phyloP scores from a whole-genome alignment of 2,797 vertebrate species.

The Mormyrus proboscirostris region DNA sequence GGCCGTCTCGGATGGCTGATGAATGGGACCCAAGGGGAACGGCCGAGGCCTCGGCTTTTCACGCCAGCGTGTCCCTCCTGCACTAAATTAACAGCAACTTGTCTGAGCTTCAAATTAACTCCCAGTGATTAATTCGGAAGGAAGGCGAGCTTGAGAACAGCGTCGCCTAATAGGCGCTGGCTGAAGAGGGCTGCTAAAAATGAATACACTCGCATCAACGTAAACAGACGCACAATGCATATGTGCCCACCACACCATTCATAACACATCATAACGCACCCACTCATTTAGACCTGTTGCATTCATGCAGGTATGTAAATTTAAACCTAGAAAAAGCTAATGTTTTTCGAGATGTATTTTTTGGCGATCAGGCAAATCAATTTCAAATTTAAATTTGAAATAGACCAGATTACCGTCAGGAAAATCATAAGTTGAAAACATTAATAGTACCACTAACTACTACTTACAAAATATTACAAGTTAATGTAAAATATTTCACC shows the following conservation, averaged over 20 bases:
- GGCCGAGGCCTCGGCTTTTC: conserved; percentile 74
- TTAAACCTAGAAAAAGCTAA: background rate
- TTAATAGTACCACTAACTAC: background rate
- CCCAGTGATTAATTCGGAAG: conserved; percentile 88
- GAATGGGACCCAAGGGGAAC: conserved; percentile 79
- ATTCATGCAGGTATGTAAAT: background rate
- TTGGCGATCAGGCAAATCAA: background rate
- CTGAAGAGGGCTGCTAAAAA: conserved; percentile 69
- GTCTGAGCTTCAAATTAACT: conserved; percentile 91
- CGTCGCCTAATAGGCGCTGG: conserved; percentile 74
- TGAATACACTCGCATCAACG: conserved; percentile 63
- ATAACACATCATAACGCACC: background rate
- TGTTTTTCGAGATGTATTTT: background rate
- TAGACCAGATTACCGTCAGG: background rate
- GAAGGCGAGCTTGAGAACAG: conserved; percentile 72
- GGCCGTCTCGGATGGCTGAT: conserved; percentile 81
- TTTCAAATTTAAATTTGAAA: background rate
- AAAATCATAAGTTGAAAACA: background rate
- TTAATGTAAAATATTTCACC: background rate
- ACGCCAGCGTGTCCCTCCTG: conserved; percentile 69
- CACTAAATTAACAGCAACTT: conserved; percentile 93
- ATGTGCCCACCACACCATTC: background rate
- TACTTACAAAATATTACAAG: background rate
- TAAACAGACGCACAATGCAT: background rate
- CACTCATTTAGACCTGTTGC: background rate